Percentiles rank a stretch among this genome's conserved stretches.
Conservation (phyloP, 2,113 vertebrate species). For the Ammodramus savannarum region DNA sequence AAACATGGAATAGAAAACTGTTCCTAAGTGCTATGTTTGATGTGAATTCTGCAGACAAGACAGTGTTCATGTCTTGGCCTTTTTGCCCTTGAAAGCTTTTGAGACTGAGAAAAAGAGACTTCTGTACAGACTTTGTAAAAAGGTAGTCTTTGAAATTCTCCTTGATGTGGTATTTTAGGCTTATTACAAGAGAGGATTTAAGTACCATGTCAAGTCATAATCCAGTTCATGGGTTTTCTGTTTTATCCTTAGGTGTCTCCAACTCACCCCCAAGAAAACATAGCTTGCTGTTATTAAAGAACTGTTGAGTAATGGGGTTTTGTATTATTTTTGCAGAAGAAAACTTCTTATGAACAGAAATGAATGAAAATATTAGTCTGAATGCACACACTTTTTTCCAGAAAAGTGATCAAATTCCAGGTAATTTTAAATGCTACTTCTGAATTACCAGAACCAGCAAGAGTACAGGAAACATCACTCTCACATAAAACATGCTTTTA, state of each 20-base stretch:
- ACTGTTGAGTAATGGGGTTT: background rate
- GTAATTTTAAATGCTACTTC: background rate
- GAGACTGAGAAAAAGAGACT: constrained; percentile 18
- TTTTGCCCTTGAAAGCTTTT: constrained; percentile 39
- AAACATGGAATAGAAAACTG: background rate
- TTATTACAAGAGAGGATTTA: constrained; percentile 46
- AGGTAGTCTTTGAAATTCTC: constrained; percentile 42
- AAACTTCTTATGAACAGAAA: background rate
- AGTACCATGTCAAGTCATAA: background rate
- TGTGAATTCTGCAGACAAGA: constrained; percentile 34
- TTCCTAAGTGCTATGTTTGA: background rate
- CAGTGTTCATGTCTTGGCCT: constrained; percentile 12
- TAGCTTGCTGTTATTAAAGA: background rate
- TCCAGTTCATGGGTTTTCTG: background rate
- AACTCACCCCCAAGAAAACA: background rate
- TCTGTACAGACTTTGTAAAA: constrained; percentile 25
- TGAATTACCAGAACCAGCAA: background rate
- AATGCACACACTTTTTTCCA: background rate
- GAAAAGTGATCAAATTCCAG: background rate
- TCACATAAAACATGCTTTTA: background rate
- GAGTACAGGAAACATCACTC: background rate
- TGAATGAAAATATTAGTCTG: background rate
- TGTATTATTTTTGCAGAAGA: background rate
- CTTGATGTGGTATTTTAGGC: constrained; percentile 46
- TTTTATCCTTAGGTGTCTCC: background rate